These are phyloP conservation scores for Acrobasis suavella DNA, from an alignment of 2,888 invertebrate genomes.

Conservation along the genomic window DNA sequence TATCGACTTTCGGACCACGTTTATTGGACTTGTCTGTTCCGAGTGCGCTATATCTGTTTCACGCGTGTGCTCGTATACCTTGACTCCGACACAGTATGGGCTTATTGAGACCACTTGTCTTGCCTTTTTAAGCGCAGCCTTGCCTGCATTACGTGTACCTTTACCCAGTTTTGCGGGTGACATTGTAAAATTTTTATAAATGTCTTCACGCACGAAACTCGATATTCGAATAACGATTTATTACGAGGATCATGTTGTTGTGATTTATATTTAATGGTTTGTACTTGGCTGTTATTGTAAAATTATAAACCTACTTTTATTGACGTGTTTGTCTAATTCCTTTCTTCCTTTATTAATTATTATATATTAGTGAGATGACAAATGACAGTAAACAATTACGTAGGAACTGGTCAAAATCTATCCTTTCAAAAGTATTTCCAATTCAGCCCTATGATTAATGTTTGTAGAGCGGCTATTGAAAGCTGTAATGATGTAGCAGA, in stretches of 20 bases:
- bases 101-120: conserved; percentile 69
- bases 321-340: conserved; percentile 20
- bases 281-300: conserved; percentile 25
- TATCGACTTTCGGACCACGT: conserved; percentile 58
- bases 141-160: conserved; percentile 66
- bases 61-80: conserved; percentile 66
- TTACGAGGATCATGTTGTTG: conserved; percentile 85
- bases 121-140: conserved; percentile 73
- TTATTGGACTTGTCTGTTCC: conserved; percentile 57
- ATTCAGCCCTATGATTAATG: conserved; percentile 10
- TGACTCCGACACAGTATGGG: conserved; percentile 67
- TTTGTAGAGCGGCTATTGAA: conserved; percentile 9
- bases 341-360: not conserved
- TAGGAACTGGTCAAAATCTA: not conserved
- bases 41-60: conserved; percentile 62
- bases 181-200: conserved; percentile 59
- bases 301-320: conserved; percentile 12
- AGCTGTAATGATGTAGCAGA: conserved; percentile 23
- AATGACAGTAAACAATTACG: not conserved
- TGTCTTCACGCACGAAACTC: conserved; percentile 85
- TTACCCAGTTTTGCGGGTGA: conserved; percentile 71
- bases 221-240: conserved; percentile 87
- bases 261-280: conserved; percentile 82
- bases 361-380: not conserved
- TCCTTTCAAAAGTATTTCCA: not conserved